These are phyloP conservation scores for Diorhabda carinulata DNA, from an alignment of 1,140 invertebrate species.

Conservation along the genomic window DNA sequence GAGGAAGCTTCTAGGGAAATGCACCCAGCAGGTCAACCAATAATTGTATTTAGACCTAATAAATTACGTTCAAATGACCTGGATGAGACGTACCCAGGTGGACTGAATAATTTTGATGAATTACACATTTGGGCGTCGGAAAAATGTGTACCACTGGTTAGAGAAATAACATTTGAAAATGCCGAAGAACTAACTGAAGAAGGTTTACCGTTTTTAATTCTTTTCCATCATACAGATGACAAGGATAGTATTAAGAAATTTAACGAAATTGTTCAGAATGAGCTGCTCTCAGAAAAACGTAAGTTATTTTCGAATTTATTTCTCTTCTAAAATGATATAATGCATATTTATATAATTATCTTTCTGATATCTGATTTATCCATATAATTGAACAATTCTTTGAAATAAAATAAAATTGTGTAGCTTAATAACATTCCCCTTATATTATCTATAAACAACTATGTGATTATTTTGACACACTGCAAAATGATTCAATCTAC, in stretches of 20 bases:
- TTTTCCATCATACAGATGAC: constrained; percentile 91
- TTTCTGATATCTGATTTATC: no score
- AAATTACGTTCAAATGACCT: constrained; percentile 72
- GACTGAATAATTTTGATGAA: constrained; percentile 70
- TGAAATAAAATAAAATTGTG: no score
- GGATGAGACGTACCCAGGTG: constrained; percentile 76
- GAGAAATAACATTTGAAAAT: constrained; percentile 98
- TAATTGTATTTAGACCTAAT: constrained; percentile 78
- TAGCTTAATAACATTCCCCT: no score
- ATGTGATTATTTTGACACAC: no score
- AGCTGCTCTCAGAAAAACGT: constrained; percentile 89
- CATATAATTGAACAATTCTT: no score
- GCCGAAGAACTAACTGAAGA: constrained; percentile 99
- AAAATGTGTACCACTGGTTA: constrained; percentile 81
- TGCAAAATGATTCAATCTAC: no score
- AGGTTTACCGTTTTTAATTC: constrained; percentile 96
- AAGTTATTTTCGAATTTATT: constrained; percentile 43
- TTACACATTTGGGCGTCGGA: constrained; percentile 82
- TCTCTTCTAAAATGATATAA: no score
- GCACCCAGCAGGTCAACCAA: constrained; percentile 76
- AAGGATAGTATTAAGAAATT: constrained; percentile 80
- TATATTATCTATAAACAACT: no score
- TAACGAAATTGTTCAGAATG: constrained; percentile 73
- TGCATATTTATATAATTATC: no score
- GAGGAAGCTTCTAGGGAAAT: constrained; percentile 79